phyloP scores from a whole-genome alignment of 2,113 vertebrate genomes.

The Nestor notabilis region DNA sequence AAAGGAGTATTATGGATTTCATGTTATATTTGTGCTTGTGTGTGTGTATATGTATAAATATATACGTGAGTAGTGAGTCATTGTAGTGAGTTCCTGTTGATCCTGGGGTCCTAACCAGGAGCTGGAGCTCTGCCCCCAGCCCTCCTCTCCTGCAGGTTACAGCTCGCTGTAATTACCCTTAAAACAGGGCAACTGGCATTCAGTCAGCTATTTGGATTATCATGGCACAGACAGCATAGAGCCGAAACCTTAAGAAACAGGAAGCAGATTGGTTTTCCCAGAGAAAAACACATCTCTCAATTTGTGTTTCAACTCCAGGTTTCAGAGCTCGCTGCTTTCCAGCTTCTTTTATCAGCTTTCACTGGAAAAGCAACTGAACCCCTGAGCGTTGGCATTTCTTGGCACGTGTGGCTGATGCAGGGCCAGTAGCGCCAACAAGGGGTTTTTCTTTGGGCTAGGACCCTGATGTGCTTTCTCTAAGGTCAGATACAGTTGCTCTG shows the following conservation, averaged over 20 bases:
- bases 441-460: background rate
- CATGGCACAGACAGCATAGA: fast-evolving
- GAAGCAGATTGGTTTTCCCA: background rate
- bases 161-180: fast-evolving
- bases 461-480: fast-evolving
- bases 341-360: background rate
- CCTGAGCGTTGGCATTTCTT: background rate
- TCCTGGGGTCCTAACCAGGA: fast-evolving
- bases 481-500: background rate
- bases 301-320: background rate
- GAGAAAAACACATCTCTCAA: background rate
- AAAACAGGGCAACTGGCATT: background rate
- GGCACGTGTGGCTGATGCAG: fast-evolving
- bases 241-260: background rate
- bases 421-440: background rate
- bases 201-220: background rate
- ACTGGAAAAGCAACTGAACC: fast-evolving
- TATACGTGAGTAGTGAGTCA: background rate
- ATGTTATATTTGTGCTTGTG: fast-evolving
- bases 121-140: background rate
- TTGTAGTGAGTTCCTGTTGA: fast-evolving
- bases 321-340: background rate
- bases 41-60: background rate
- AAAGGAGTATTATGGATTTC: background rate
- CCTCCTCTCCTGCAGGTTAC: fast-evolving